Evolutionary conservation across 2,888 invertebrate species (phyloP), one percentile per base, ranked within the genome.

Genomic region (Aricia artaxerxes): DNA sequence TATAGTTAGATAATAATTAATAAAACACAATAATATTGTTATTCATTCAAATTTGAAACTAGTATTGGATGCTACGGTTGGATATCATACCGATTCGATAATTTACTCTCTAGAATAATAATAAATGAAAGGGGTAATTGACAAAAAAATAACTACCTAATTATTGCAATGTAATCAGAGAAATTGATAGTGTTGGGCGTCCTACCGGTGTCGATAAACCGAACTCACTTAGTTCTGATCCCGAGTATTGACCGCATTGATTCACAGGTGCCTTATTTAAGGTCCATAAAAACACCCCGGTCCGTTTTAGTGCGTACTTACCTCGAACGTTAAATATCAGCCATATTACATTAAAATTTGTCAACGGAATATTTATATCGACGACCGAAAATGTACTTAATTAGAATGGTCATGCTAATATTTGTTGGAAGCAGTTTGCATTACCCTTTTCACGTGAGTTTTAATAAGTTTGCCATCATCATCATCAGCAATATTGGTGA

Each of bases 221-320:
- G 80, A 44, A 75, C 38, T 57, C 38, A 38, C 49, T 78, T 73
- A 73, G 31, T 44, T 61, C 44, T 75, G 61, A 61, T 44, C 49
- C 61, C 75, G 75, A 38, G 78, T 61, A 73, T 61, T 61, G 75
- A 61, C 61, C 86, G 91, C 91, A 91, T 87, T 87, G 87, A 83
- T 86, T 87, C 87, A 91, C 85, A 85, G 85, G 85, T 85, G 85
- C 82, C 83, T 84, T 85, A 84, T 87, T 88, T 89, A 88, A 86
- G 88, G 86, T 85, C 86, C 85, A 86, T 86, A 85, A 85, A 86
- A 85, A 85, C 84, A 82, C 82, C 81, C 82, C 80, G 82, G 82
- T 13, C 82, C 80, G 82, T 82, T 82, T 83, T 83, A 83, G 82
- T 82, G 80, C 80, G 80, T 81, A 82, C 81, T 81, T 81, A 80